Base-by-base conservation (phyloP, 2,797 vertebrate species). In the Serranus cabrilla region DNA sequence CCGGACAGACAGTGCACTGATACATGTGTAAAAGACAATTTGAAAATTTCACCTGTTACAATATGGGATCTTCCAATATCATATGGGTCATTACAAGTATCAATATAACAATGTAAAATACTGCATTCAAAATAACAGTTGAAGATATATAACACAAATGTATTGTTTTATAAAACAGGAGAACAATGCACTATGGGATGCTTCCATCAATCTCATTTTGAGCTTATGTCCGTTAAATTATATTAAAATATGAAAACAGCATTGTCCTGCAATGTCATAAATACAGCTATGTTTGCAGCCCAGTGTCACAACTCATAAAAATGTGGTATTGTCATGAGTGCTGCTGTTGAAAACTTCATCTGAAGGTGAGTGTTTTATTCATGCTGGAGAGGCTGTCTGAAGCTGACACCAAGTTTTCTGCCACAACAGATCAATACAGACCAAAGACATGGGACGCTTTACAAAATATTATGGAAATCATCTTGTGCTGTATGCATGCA, bases 381-480 rank as follows among this genome's bases (percentile, higher is more conserved):
- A 11, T 21, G 40, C 27, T 23, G 27, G 5, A 55, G 20, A 45
- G 56, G 20, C 56, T 25, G 27, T 49, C 39, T 65, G 45, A 42
- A 27, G 27, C 27, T 27, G 27, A 27, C 27, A 6, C 27, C 27
- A 27, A 73, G 20, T 9, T 21, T 49, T 49, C 42, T 42, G 60
- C 12, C 34, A 21, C 34, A 49, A 50, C 13, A 14, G 34, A 74
- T 65, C 61, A n/a, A 58, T 34, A 51, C n/a, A 47, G 17, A 27
- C n/a, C 18, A 34, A 17, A 18, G n/a, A 17, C 54, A 25, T 3
- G 13, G 27, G 40, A 67, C 11, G 46, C 16, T 7, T 5, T 17
- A 39, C 23, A 52, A 50, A 23, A 11, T n/a, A 47, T 4, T 20
- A 39, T 1, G 5, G 5, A 27, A 25, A 51, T 43, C 17, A 13